Conservation (phyloP, 2,113 vertebrate species). For the Platichthys stellatus region DNA sequence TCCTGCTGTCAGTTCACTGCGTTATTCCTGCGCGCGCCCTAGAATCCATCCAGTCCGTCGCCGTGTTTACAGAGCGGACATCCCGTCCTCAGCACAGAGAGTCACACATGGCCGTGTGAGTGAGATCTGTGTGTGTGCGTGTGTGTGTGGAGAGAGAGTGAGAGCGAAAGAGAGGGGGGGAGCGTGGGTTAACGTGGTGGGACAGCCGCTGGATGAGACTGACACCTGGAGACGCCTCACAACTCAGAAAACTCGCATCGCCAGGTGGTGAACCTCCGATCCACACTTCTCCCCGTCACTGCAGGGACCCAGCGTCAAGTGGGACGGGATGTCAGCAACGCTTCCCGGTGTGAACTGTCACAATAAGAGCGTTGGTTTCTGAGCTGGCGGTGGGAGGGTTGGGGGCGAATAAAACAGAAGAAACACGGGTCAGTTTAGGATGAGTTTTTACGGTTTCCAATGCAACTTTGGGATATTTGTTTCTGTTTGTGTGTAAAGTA, state of each 20-base stretch:
- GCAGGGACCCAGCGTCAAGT: slow-evolving; percentile 25
- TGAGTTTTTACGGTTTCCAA: not conserved
- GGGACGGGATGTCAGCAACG: accelerated
- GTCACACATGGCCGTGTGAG: slow-evolving; percentile 46
- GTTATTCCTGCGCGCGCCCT: slow-evolving; percentile 69
- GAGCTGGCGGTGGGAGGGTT: not conserved
- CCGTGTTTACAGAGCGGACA: slow-evolving; percentile 42
- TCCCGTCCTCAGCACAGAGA: slow-evolving; percentile 46
- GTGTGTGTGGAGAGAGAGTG: not conserved
- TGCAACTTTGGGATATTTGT: not conserved
- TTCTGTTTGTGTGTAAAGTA: not conserved
- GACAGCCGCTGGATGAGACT: slow-evolving; percentile 21
- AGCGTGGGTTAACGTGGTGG: not conserved
- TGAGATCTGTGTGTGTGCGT: not conserved
- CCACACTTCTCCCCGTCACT: slow-evolving; percentile 39
- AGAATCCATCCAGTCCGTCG: slow-evolving; percentile 50
- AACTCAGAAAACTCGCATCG: slow-evolving; percentile 60
- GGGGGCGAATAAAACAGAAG: not conserved
- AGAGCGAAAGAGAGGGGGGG: not conserved
- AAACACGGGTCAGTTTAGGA: not conserved
- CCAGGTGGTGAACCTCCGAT: slow-evolving; percentile 61
- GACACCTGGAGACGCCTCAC: slow-evolving; percentile 50
- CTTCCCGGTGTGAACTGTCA: slow-evolving; percentile 19
- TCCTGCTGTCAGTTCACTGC: slow-evolving; percentile 63
- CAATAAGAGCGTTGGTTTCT: slow-evolving; percentile 43